Percentiles rank a stretch among this genome's conserved stretches.
These are phyloP conservation scores for Brachyistius frenatus DNA, from an alignment of 2,113 vertebrate species.

Conservation along the genomic window DNA sequence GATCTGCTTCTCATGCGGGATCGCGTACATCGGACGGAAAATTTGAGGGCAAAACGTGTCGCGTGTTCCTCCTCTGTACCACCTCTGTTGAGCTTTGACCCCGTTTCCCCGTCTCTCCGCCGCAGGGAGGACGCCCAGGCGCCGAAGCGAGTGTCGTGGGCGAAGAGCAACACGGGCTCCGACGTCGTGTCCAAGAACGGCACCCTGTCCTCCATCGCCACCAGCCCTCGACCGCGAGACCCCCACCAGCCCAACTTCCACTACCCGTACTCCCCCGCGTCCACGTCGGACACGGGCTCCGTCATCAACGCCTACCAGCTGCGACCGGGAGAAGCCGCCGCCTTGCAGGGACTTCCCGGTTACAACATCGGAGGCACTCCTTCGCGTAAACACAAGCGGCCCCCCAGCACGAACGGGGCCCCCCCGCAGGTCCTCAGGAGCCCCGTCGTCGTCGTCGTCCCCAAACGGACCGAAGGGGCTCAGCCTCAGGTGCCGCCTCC, in stretches of 20 bases:
- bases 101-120: not conserved
- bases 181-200: slow-evolving; percentile 91
- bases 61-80: too few species aligned
- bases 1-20: too few species aligned
- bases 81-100: too few species aligned
- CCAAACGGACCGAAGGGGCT: slow-evolving; percentile 82
- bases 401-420: slow-evolving; percentile 68
- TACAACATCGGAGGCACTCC: slow-evolving; percentile 78
- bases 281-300: slow-evolving; percentile 79
- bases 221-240: slow-evolving; percentile 81
- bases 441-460: slow-evolving; percentile 40
- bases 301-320: slow-evolving; percentile 83
- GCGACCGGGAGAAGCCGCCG: slow-evolving; percentile 75
- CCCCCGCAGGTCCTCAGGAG: slow-evolving; percentile 60
- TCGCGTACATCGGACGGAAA: too few species aligned
- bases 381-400: slow-evolving; percentile 66
- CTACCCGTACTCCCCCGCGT: slow-evolving; percentile 77
- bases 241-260: slow-evolving; percentile 71
- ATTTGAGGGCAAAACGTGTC: too few species aligned
- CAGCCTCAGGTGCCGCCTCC: slow-evolving; percentile 79
- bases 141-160: slow-evolving; percentile 89
- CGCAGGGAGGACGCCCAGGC: slow-evolving; percentile 90
- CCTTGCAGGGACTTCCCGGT: slow-evolving; percentile 84
- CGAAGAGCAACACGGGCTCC: slow-evolving; percentile 86
- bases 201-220: slow-evolving; percentile 90